A percentile compares a stretch with the other conserved stretches of the same genome.
These are phyloP conservation scores for Trididemnum miniatum DNA, from an alignment of 23 tunicate species.

Conservation along the genomic window DNA sequence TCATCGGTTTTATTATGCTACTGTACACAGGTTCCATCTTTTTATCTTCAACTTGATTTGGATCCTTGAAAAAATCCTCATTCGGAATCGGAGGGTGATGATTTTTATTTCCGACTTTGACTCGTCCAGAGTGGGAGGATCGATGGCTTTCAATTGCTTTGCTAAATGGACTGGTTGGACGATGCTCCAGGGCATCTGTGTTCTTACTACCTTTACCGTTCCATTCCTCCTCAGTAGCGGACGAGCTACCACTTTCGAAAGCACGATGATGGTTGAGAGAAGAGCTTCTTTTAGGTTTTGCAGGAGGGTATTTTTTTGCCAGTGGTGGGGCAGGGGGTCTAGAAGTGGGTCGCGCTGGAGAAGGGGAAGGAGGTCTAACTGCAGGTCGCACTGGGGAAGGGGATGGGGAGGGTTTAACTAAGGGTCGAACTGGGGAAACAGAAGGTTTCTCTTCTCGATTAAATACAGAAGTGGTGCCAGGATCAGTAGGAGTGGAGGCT, in stretches of 20 bases:
- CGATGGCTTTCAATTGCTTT: conserved; percentile 42
- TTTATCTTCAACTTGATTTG: background rate
- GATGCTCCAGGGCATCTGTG: background rate
- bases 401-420: background rate
- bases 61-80: conserved; percentile 27
- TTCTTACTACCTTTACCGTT: background rate
- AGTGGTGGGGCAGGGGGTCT: conserved; percentile 28
- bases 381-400: background rate
- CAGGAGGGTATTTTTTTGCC: conserved; percentile 37
- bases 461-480: background rate
- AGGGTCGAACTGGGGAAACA: conserved; percentile 36
- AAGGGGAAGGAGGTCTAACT: background rate
- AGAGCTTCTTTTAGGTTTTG: conserved; percentile 33
- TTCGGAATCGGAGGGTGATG: conserved; percentile 27
- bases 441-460: background rate
- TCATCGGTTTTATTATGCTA: conserved; percentile 34
- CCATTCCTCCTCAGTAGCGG: background rate
- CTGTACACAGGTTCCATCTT: conserved; percentile 11
- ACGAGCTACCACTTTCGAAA: background rate
- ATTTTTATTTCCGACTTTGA: conserved; percentile 29
- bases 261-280: background rate
- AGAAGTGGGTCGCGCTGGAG: conserved; percentile 26
- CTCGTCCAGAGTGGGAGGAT: conserved; percentile 51
- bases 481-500: background rate
- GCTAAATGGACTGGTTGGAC: conserved; percentile 37